Percentiles rank a stretch among this genome's conserved stretches.
phyloP scores from a whole-genome alignment of 2,797 vertebrate species.

The Paramormyrops hopkinsi region DNA sequence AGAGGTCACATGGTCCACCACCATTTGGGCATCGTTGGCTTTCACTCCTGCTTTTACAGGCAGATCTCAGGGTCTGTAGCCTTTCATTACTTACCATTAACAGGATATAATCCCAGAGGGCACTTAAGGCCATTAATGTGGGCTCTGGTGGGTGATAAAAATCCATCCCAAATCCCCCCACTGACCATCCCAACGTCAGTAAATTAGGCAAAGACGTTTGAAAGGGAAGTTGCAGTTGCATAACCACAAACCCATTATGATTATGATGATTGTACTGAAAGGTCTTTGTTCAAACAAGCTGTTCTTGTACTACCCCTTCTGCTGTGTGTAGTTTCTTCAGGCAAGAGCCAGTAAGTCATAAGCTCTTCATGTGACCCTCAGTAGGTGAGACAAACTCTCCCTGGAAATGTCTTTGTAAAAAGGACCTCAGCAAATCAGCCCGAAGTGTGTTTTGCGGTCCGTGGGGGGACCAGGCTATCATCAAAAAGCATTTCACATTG shows the following conservation, averaged over 20 bases:
- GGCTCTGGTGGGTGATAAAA: background rate
- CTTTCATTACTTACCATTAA: background rate
- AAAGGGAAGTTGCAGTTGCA: background rate
- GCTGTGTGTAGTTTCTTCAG: background rate
- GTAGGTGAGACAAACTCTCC: background rate
- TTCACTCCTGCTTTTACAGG: background rate
- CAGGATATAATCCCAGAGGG: background rate
- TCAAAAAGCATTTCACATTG: constrained; percentile 1
- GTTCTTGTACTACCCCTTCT: background rate
- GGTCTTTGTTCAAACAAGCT: background rate
- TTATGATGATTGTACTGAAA: background rate
- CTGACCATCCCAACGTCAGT: background rate
- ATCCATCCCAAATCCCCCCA: background rate
- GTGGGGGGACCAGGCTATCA: background rate
- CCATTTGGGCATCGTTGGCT: background rate
- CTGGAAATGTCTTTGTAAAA: background rate
- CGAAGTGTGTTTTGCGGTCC: background rate
- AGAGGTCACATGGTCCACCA: background rate
- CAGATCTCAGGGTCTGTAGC: background rate
- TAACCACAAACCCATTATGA: background rate
- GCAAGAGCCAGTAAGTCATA: background rate
- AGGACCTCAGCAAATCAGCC: background rate
- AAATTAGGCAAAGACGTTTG: background rate
- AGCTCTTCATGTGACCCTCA: background rate
- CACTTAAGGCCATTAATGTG: background rate